Conservation (phyloP, 2,888 invertebrate genomes). For the Brachynemurus nebulosus region DNA sequence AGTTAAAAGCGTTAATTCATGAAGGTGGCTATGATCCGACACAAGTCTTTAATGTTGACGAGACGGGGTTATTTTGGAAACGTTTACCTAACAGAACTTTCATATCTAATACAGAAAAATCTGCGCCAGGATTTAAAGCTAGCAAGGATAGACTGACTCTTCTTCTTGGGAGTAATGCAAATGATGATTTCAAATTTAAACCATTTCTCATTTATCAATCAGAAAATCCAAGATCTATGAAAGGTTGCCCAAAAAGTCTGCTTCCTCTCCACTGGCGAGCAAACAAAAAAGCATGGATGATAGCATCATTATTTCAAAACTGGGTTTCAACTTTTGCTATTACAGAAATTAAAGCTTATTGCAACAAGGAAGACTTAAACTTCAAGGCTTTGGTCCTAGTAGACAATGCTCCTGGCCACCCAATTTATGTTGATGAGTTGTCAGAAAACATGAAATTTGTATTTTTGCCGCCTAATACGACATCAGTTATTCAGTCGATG, state of each 20-base stretch:
- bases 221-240: conserved; percentile 23
- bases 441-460: background rate
- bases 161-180: conserved; percentile 24
- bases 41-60: conserved; percentile 17
- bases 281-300: conserved; percentile 22
- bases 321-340: conserved; percentile 19
- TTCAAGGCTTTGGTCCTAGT: conserved; percentile 5
- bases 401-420: background rate
- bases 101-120: conserved; percentile 17
- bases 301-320: conserved; percentile 19
- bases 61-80: conserved; percentile 17
- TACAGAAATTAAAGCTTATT: conserved; percentile 16
- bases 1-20: conserved; percentile 14
- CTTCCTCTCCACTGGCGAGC: conserved; percentile 24
- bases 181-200: conserved; percentile 24
- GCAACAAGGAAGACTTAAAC: conserved; percentile 11
- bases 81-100: conserved; percentile 14
- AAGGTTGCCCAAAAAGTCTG: conserved; percentile 16
- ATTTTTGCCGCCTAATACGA: background rate
- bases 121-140: conserved; percentile 18
- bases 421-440: background rate
- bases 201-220: conserved; percentile 25
- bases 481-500: background rate
- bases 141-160: conserved; percentile 22
- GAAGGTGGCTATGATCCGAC: conserved; percentile 12